Conservation (phyloP, 2,113 vertebrate species). For the Andinoacara biseriatus region DNA sequence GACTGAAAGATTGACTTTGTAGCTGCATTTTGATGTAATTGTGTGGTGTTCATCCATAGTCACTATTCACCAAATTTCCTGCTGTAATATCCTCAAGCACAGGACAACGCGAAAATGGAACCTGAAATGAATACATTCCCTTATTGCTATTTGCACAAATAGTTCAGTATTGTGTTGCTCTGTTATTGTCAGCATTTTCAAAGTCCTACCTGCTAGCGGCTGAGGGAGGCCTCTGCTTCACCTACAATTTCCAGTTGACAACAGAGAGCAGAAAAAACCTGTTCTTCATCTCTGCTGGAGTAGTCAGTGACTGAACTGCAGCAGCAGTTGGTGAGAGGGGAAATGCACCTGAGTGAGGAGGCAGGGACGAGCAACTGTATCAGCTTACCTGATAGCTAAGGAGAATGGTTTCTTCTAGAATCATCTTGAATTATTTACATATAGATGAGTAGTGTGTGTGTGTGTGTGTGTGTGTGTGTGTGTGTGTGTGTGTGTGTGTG, state of each 20-base stretch:
- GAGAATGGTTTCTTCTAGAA: constrained; percentile 90
- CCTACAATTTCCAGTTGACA: constrained; percentile 25
- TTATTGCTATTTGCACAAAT: not conserved
- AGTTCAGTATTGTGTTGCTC: not conserved
- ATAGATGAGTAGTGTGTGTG: not conserved
- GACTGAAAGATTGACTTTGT: not conserved
- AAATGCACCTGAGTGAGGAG: constrained; percentile 10
- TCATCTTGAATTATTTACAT: constrained; percentile 91
- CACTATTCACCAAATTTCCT: not conserved
- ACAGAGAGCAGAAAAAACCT: constrained; percentile 21
- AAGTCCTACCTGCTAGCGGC: constrained; percentile 48
- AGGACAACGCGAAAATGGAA: not conserved
- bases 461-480: not conserved
- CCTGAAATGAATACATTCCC: not conserved
- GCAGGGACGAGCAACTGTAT: constrained; percentile 70
- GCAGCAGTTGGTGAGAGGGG: constrained; percentile 20
- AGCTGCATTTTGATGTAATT: not conserved
- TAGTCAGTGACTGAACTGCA: constrained; percentile 21
- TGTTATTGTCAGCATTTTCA: not conserved
- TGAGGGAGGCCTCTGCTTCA: constrained; percentile 36
- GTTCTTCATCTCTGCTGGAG: not conserved
- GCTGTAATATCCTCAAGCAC: not conserved
- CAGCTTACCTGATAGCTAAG: constrained; percentile 86
- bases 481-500: not conserved
- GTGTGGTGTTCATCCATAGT: not conserved